phyloP scores from a whole-genome alignment of 1,140 invertebrate genomes.

The Drosophila sulfurigaster region DNA sequence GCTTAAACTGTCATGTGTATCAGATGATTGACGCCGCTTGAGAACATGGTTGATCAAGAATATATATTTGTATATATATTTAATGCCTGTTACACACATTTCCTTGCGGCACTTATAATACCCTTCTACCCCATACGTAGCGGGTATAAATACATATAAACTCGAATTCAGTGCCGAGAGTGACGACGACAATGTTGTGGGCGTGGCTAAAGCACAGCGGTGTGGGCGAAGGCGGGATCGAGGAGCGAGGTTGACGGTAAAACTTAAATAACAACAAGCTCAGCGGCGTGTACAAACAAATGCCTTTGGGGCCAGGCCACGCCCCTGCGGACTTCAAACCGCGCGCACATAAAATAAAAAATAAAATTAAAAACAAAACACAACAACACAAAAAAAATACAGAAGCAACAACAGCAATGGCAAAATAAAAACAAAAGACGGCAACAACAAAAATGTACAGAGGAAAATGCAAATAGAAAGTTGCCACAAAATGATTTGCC shows the following conservation, averaged over 20 bases:
- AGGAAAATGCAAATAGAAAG: conserved; percentile 66
- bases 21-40: too few species aligned
- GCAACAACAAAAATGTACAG: neutral
- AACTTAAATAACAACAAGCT: conserved; percentile 68
- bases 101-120: too few species aligned
- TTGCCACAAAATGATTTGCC: conserved; percentile 69
- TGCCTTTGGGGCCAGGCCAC: conserved; percentile 27
- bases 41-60: too few species aligned
- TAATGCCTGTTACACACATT: too few species aligned
- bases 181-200: neutral
- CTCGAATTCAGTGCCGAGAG: conserved; percentile 9
- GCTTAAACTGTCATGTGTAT: too few species aligned
- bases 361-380: conserved; percentile 23
- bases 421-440: neutral
- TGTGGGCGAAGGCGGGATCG: too few species aligned
- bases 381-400: neutral
- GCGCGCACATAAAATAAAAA: conserved; percentile 15
- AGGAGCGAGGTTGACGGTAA: neutral
- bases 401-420: neutral
- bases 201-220: conserved; percentile 3
- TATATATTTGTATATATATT: too few species aligned
- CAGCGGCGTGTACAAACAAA: conserved; percentile 55
- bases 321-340: conserved; percentile 12
- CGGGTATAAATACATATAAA: neutral
- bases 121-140: too few species aligned